A percentile compares a stretch with the other conserved stretches of the same genome.
These are phyloP conservation scores for Pyrocoelia pectoralis DNA, from an alignment of 2,888 invertebrate genomes.

Conservation along the genomic window DNA sequence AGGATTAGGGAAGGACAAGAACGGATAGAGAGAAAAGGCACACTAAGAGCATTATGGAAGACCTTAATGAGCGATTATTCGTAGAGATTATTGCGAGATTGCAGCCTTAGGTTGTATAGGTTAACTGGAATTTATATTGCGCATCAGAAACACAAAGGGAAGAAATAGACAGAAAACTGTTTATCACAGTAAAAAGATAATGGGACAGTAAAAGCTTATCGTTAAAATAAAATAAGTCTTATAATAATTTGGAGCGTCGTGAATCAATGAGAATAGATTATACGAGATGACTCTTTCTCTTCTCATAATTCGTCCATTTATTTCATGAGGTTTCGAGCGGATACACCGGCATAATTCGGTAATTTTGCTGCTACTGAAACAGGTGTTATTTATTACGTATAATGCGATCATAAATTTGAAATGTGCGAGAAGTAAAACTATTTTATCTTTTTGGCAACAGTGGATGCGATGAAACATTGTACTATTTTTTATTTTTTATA, in stretches of 20 bases:
- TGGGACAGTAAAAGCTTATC: slow-evolving; percentile 18
- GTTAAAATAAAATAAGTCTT: slow-evolving; percentile 23
- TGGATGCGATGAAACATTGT: slow-evolving; percentile 31
- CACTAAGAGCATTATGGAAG: slow-evolving; percentile 37
- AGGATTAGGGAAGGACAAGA: slow-evolving; percentile 30
- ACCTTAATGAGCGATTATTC: slow-evolving; percentile 41
- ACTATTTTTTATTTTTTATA: slow-evolving; percentile 32
- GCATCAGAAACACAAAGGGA: not conserved
- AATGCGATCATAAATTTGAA: slow-evolving; percentile 38
- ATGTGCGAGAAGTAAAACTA: slow-evolving; percentile 35
- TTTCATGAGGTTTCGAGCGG: slow-evolving; percentile 31
- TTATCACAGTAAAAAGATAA: slow-evolving; percentile 14
- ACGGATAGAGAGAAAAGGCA: slow-evolving; percentile 33
- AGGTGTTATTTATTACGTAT: slow-evolving; percentile 40
- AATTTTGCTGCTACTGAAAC: slow-evolving; percentile 38
- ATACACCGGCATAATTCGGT: slow-evolving; percentile 37
- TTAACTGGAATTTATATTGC: slow-evolving; percentile 30
- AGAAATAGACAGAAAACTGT: slow-evolving; percentile 4
- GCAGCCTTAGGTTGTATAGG: slow-evolving; percentile 30
- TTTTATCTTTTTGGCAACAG: slow-evolving; percentile 36
- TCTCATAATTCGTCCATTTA: slow-evolving; percentile 36
- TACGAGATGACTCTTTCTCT: slow-evolving; percentile 28
- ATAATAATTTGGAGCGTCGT: slow-evolving; percentile 28
- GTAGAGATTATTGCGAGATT: slow-evolving; percentile 40
- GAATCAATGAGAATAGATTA: slow-evolving; percentile 34